phyloP scores from a whole-genome alignment of 64 coral and sea anemone species.

The Catalaphyllia jardinei region DNA sequence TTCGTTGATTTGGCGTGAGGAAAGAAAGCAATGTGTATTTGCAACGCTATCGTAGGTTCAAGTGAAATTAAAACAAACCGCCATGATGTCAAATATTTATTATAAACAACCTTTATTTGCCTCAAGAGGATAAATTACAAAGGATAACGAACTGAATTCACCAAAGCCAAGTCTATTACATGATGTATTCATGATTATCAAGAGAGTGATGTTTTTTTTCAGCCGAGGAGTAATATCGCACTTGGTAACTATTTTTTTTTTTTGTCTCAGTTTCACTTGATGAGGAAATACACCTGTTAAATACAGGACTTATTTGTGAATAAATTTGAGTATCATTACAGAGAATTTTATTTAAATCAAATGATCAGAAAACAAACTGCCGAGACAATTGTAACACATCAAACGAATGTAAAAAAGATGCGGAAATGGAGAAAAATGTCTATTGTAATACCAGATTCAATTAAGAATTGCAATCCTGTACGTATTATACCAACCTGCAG shows the following conservation, averaged over 20 bases:
- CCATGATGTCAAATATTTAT: not conserved
- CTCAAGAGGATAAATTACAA: not conserved
- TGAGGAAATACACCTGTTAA: not conserved
- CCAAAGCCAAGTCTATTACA: not conserved
- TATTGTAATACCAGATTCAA: too few relatives aligned
- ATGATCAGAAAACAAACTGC: too few relatives aligned
- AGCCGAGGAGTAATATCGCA: not conserved
- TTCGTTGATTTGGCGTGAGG: not conserved
- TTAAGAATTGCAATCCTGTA: too few relatives aligned
- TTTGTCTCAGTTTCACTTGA: too few relatives aligned
- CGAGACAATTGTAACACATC: too few relatives aligned
- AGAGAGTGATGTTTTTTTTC: not conserved
- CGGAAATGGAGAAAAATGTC: too few relatives aligned
- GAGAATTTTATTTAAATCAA: too few relatives aligned
- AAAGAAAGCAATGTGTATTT: not conserved
- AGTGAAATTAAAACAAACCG: constrained; percentile 17
- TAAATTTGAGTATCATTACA: not conserved
- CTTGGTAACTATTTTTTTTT: too few relatives aligned
- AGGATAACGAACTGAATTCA: not conserved
- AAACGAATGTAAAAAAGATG: too few relatives aligned
- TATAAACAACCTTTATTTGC: not conserved
- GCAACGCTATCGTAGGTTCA: not conserved
- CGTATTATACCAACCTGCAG: too few relatives aligned
- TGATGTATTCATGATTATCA: not conserved
- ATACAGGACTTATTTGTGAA: not conserved